These are phyloP conservation scores for Balaenoptera acutorostrata DNA, from an alignment of 2,113 vertebrate species.

Conservation along the genomic window DNA sequence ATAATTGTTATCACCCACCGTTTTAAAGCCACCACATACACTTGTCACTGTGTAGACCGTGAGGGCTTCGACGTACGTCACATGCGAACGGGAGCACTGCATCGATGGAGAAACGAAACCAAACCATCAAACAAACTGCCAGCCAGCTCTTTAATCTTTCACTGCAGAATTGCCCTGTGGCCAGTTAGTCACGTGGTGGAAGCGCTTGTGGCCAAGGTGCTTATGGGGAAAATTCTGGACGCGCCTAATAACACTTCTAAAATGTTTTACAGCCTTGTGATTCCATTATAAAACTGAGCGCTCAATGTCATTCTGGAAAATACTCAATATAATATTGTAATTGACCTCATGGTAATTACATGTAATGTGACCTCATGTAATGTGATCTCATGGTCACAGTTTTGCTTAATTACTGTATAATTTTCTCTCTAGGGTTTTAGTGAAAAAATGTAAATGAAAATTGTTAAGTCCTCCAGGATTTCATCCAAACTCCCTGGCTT, in stretches of 20 bases:
- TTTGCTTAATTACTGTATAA: neutral
- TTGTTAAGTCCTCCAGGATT: neutral
- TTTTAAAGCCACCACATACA: rapidly evolving
- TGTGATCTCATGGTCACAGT: neutral
- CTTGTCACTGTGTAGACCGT: rapidly evolving
- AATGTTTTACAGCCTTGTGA: too few species aligned
- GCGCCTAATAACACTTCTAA: rapidly evolving
- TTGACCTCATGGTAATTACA: too few species aligned
- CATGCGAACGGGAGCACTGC: rapidly evolving
- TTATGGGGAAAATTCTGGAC: rapidly evolving
- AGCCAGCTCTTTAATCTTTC: neutral
- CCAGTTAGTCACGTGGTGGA: rapidly evolving
- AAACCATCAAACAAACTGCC: rapidly evolving
- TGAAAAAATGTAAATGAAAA: neutral
- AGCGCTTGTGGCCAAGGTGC: neutral
- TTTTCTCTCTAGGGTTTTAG: neutral
- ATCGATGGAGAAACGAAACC: neutral
- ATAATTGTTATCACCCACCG: rapidly evolving
- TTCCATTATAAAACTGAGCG: neutral
- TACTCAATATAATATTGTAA: rapidly evolving
- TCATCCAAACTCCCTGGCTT: neutral
- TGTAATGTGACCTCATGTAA: neutral
- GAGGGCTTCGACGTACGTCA: neutral
- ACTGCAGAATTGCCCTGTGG: neutral
- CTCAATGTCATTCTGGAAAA: neutral